phyloP scores from a whole-genome alignment of 2,888 invertebrate species.

The Epistrophella euchroma region DNA sequence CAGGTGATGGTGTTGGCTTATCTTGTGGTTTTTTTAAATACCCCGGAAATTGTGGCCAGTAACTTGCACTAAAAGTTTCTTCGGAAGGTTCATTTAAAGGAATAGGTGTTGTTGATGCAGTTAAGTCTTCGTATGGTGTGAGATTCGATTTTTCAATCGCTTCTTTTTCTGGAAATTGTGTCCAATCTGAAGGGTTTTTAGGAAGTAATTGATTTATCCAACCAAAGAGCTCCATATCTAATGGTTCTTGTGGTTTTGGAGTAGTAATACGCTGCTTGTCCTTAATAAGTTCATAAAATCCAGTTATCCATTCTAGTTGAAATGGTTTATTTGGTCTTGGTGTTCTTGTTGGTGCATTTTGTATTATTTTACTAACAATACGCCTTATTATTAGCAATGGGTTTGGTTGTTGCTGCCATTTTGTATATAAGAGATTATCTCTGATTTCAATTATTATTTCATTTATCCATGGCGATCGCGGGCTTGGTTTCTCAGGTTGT shows the following conservation, averaged over 20 bases:
- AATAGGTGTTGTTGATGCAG: neutral
- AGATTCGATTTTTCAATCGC: neutral
- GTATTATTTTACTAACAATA: neutral
- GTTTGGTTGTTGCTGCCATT: neutral
- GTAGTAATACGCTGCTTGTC: neutral
- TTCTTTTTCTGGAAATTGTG: neutral
- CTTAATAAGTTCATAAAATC: neutral
- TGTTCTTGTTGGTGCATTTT: neutral
- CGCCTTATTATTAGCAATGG: neutral
- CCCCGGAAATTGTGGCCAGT: neutral
- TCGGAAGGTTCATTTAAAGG: neutral
- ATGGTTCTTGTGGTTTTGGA: neutral
- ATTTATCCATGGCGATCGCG: constrained; percentile 3
- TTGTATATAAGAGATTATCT: neutral
- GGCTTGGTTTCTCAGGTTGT: neutral
- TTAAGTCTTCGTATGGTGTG: too few species aligned
- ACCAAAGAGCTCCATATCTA: neutral
- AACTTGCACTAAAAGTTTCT: neutral
- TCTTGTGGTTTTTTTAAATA: neutral
- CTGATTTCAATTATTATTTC: neutral
- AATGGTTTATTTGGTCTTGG: neutral
- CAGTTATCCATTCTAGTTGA: neutral
- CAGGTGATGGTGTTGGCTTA: neutral
- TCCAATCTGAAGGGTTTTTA: neutral
- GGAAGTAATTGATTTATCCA: neutral